Evolutionary conservation across 2,888 invertebrate genomes (phyloP).

Genomic region (Apotomis betuletana): DNA sequence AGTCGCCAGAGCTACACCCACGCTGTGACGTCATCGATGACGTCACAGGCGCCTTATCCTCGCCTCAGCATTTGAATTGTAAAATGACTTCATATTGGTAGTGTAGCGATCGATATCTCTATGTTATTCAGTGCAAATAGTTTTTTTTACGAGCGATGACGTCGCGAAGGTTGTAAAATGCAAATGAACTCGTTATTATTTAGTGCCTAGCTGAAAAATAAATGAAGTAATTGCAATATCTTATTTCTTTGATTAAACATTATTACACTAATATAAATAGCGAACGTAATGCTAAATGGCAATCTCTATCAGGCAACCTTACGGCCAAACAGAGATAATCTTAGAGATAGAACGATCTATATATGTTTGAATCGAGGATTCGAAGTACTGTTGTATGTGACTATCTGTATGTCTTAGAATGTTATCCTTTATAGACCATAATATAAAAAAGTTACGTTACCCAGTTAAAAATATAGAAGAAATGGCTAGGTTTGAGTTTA

Average conservation of each 20-base stretch:
- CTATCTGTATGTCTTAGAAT: too few species aligned
- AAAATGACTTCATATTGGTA: constrained; percentile 15
- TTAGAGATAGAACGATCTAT: too few species aligned
- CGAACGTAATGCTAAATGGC: too few species aligned
- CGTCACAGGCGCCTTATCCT: constrained; percentile 26
- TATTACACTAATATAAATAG: too few species aligned
- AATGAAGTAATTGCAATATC: background rate
- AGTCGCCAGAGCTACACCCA: constrained; percentile 19
- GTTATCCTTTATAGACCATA: too few species aligned
- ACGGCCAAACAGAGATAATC: too few species aligned
- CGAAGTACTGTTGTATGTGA: too few species aligned
- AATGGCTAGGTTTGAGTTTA: too few species aligned
- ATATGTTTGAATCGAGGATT: too few species aligned
- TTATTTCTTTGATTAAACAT: background rate
- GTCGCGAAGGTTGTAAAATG: background rate
- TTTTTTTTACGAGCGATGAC: constrained; percentile 19
- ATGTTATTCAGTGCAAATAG: constrained; percentile 20
- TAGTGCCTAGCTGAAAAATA: background rate
- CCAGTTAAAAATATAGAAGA: too few species aligned
- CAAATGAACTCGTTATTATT: background rate
- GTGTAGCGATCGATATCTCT: constrained; percentile 23
- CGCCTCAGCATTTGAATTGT: constrained; percentile 31
- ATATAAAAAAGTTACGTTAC: too few species aligned
- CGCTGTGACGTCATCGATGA: constrained; percentile 31
- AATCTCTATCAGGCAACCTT: too few species aligned